Evolutionary conservation across 1,140 invertebrate species (phyloP), one percentile per base, ranked within the genome.

Genomic region (Cardiocondyla obscurior): DNA sequence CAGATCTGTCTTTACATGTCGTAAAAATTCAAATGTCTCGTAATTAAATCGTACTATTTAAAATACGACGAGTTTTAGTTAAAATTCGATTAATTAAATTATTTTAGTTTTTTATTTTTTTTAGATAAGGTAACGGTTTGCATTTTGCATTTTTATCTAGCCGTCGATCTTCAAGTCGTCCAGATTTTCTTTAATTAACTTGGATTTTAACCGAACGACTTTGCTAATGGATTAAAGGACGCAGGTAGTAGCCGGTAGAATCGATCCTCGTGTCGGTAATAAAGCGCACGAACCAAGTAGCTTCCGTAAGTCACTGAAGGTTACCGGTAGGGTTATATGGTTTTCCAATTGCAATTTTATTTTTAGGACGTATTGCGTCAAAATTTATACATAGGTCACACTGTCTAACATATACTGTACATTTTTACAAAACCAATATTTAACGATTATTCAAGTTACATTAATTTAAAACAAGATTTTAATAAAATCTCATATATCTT

Each of bases 211-310:
- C 2, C 12, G 62, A 46, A 65, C 10, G 39, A 44, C 12, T 8
- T n/a, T 36, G 39, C 72, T 81, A 84, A 81, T 36, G 14, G 16
- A 16, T 25, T 49, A 22, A 28, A 44, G 55, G 76, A 62, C 51
- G 49, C 67, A 72, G 42, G 58, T 69, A 85, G 62, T 72, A 62
- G 57, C 65, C 49, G 57, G 28, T n/a, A 33, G 74, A 90, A 92
- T 93, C 91, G 90, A 93, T 92, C 85, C 85, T 62, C 82, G 60
- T 49, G 92, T 92, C 92, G 92, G 92, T 93, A 93, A 93, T 90
- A 91, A 91, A 89, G 91, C 79, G 86, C 89, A 74, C 79, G 86
- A 88, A 74, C 89, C 72, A 55, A 84, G 85, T 72, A 83, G 72
- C 74, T 84, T 69, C 53, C 55, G 74, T 87, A 87, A 85, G 84